phyloP scores from a whole-genome alignment of 2,797 vertebrate species.

The Poecilia wingei region DNA sequence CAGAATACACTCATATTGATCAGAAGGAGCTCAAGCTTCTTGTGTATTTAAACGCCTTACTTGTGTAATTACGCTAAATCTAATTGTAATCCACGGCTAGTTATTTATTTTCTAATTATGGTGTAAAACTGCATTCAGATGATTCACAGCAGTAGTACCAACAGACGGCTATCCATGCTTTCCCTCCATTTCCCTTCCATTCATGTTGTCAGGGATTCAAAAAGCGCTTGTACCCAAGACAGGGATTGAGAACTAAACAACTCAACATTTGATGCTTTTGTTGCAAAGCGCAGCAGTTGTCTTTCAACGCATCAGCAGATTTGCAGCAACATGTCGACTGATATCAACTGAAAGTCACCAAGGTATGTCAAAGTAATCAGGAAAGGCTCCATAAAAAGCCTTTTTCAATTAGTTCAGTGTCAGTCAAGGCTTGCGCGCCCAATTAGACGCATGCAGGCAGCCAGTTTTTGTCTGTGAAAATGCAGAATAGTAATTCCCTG shows the following conservation, averaged over 20 bases:
- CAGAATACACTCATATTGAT: neutral
- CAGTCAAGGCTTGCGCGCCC: neutral
- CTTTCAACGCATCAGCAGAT: constrained; percentile 10
- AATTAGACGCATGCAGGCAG: neutral
- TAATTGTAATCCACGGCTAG: constrained; percentile 6
- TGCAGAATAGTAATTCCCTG: neutral
- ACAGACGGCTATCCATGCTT: constrained; percentile 29
- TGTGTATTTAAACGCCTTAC: neutral
- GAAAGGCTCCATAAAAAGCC: constrained; percentile 6
- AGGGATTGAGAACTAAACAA: constrained; percentile 11
- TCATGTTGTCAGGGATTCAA: constrained; percentile 29
- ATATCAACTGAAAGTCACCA: constrained; percentile 8
- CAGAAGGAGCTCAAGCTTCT: neutral
- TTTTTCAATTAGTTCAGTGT: neutral
- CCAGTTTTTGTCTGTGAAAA: neutral
- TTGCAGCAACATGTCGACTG: constrained; percentile 12
- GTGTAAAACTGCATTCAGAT: constrained; percentile 19
- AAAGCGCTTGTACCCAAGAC: constrained; percentile 11
- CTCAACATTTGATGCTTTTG: constrained; percentile 13
- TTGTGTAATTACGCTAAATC: constrained; percentile 16
- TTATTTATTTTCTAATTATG: constrained; percentile 27
- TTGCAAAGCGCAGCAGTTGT: neutral
- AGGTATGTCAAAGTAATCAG: constrained; percentile 9
- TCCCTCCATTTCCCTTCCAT: constrained; percentile 15
- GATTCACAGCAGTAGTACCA: constrained; percentile 26